Evolutionary conservation across 2,113 vertebrate species (phyloP).

Genomic region (Ciconia boyciana): DNA sequence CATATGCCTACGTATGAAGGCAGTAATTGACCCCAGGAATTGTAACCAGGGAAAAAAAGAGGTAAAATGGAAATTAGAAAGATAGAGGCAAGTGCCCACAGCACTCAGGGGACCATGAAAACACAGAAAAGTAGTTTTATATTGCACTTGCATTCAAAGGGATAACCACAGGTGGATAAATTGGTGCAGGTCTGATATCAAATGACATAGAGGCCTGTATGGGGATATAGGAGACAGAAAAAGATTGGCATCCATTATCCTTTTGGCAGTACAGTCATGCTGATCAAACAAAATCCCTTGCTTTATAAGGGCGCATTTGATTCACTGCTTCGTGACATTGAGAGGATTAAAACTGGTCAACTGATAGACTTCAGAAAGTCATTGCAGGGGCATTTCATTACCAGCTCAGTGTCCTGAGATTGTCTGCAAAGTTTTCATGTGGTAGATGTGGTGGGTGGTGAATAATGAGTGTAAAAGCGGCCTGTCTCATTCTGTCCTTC

Average conservation of each 20-base stretch:
- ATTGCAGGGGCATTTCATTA: not conserved
- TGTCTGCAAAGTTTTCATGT: not conserved
- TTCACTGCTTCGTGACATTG: not conserved
- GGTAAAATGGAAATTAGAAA: not conserved
- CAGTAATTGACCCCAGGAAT: not conserved
- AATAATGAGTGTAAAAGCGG: not conserved
- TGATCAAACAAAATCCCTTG: not conserved
- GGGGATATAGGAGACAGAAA: not conserved
- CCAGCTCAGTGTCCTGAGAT: not conserved
- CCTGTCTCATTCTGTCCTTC: not conserved
- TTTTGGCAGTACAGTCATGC: not conserved
- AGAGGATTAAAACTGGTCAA: not conserved
- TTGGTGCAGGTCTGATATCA: not conserved
- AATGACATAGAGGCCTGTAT: not conserved
- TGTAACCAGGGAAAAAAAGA: not conserved
- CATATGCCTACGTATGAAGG: rapidly evolving
- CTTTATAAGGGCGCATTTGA: not conserved
- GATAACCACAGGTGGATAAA: not conserved
- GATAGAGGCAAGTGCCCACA: not conserved
- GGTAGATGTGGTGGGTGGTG: not conserved
- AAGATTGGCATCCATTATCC: not conserved
- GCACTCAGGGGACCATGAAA: not conserved
- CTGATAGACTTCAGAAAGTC: not conserved
- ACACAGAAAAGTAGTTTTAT: not conserved
- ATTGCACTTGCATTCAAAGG: not conserved